Evolutionary conservation across 2,113 vertebrate genomes (phyloP), one percentile per base, ranked within the genome.

Genomic region (Rafetus swinhoei): DNA sequence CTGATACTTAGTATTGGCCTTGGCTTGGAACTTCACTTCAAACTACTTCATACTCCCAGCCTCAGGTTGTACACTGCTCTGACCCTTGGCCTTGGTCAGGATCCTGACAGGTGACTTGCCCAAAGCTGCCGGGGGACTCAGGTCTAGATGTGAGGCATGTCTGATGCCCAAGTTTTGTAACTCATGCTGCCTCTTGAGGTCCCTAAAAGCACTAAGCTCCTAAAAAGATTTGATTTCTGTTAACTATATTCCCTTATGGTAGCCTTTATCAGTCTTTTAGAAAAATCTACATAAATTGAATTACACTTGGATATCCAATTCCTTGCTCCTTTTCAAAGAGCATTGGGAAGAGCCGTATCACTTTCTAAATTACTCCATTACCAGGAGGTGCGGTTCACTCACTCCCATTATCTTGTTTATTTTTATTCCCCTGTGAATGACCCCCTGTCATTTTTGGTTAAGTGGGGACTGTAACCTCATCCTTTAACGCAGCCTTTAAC

Each of bases 371-470:
- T 90, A 85, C 69, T 92, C 86, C 72, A 25, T 92, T 88, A 90
- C 84, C 52, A 80, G 84, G 72, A 94, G 82, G 57, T 93, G 19
- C 69, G 88, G 74, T 93, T 96, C 84, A 25, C 83, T 93, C 89
- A 92, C 91, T 94, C 93, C 62, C 82, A 90, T 97, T 95, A 91
- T 95, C 94, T 90, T 84, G 56, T 81, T 92, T 89, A 84, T 91
- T 93, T 94, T 94, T 96, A 95, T 96, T 93, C 90, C 84, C 87
- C 85, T 92, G 82, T 89, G 92, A 92, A 95, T 89, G 92, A 87
- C 90, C 82, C 83, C 91, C 39, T 39, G 88, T 92, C 96, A 87
- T 85, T 94, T 95, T 79, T 59, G 25, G 85, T 96, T 94, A 92
- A 93, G 90, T 86, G 87, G 88, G 92, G 91, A 18, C 0, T 0